These are phyloP conservation scores for Trachelipus rathkii DNA, from an alignment of 1,140 invertebrate genomes.

Conservation along the genomic window DNA sequence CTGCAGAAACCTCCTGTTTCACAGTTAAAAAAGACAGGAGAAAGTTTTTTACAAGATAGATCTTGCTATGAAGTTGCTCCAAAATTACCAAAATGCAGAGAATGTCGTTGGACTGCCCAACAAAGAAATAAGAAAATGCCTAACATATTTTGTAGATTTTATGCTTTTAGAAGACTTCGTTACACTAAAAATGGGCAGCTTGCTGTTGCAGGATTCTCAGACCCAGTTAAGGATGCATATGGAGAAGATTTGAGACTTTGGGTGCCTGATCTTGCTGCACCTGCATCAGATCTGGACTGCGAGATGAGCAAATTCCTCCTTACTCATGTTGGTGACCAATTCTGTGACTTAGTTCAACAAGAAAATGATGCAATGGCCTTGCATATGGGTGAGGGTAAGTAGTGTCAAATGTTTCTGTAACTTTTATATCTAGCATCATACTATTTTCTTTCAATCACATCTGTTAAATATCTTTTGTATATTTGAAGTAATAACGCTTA, in stretches of 20 bases:
- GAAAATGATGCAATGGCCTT: constrained; percentile 71
- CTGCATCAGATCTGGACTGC: constrained; percentile 61
- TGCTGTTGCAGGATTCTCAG: constrained; percentile 89
- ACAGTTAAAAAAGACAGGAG: constrained; percentile 67
- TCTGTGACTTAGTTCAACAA: constrained; percentile 88
- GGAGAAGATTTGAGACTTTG: constrained; percentile 84
- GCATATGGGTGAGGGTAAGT: constrained; percentile 46
- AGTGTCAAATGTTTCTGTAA: not conserved
- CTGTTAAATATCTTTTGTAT: not conserved
- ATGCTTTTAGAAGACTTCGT: constrained; percentile 84
- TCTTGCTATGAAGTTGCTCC: constrained; percentile 81
- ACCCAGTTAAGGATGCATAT: constrained; percentile 77
- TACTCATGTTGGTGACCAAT: constrained; percentile 88
- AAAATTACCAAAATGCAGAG: constrained; percentile 82
- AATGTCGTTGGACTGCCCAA: constrained; percentile 80
- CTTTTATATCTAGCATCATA: too few species aligned
- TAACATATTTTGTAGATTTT: constrained; percentile 94
- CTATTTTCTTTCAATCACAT: too few species aligned
- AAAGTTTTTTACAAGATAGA: constrained; percentile 84
- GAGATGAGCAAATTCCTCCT: constrained; percentile 87
- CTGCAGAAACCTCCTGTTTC: constrained; percentile 69
- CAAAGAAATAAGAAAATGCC: constrained; percentile 77
- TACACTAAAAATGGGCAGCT: constrained; percentile 86
- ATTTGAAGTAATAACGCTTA: constrained; percentile 3
- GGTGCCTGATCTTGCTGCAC: constrained; percentile 58